phyloP scores from a whole-genome alignment of 2,888 invertebrate species.

The Pammene fasciana region DNA sequence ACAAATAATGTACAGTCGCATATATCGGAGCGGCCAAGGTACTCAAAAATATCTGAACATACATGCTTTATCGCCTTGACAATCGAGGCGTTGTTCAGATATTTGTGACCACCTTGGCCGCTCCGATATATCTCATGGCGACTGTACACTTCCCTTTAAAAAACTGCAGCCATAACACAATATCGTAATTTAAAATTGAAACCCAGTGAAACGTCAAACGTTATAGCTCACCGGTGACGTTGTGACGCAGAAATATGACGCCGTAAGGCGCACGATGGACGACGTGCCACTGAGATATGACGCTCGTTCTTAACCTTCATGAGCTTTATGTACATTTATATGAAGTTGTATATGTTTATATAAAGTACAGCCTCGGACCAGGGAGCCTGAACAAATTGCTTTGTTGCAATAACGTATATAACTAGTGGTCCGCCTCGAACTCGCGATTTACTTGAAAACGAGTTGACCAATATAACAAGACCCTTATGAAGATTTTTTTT shows the following conservation, averaged over 20 bases:
- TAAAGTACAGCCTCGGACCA: not conserved
- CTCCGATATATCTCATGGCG: no score
- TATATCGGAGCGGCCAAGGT: no score
- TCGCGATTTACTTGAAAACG: no score
- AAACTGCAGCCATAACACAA: not conserved
- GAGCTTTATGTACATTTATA: not conserved
- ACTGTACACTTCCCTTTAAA: not conserved
- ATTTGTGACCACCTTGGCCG: no score
- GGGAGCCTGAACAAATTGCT: not conserved
- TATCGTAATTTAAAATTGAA: slow-evolving; percentile 29
- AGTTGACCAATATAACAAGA: no score
- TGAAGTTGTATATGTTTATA: not conserved
- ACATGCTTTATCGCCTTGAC: no score
- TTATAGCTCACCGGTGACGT: slow-evolving; percentile 14
- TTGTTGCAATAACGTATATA: no score
- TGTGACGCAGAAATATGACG: slow-evolving; percentile 28
- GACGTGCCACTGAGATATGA: slow-evolving; percentile 25
- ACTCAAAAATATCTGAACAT: no score
- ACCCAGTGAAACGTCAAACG: slow-evolving; percentile 28
- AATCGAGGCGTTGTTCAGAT: no score
- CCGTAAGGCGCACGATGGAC: slow-evolving; percentile 23
- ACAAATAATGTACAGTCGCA: no score
- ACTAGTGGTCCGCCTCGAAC: no score
- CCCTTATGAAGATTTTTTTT: no score
- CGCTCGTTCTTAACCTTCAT: slow-evolving; percentile 34